A percentile compares a stretch with the other conserved stretches of the same genome.
Conservation (phyloP, 2,797 vertebrate genomes). For the Tokudaia tokunoshimensis region DNA sequence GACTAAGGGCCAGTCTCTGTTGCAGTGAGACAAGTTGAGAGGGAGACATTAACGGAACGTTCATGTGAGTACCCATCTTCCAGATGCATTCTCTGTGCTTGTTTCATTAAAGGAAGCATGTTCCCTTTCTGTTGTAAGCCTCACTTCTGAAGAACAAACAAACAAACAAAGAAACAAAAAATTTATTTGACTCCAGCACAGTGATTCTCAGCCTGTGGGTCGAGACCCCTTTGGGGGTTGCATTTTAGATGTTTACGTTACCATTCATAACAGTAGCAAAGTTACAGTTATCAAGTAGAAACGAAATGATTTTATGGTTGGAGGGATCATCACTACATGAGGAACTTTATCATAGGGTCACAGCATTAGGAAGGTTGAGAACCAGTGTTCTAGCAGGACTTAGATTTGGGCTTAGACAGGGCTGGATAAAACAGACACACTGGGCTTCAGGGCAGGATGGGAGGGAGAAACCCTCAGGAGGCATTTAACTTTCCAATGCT, state of each 20-base stretch:
- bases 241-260: not conserved
- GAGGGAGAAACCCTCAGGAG: not conserved
- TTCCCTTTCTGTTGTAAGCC: not conserved
- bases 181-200: not conserved
- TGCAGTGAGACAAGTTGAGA: not conserved
- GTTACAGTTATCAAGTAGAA: not conserved
- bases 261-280: not conserved
- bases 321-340: too few species aligned
- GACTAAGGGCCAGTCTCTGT: not conserved
- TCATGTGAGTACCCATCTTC: too few species aligned
- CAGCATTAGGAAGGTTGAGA: not conserved
- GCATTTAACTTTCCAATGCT: not conserved
- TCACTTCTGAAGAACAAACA: not conserved
- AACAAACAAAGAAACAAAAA: not conserved
- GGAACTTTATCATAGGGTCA: not conserved
- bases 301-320: not conserved
- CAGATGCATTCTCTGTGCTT: not conserved
- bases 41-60: not conserved
- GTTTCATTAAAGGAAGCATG: not conserved
- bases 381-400: not conserved
- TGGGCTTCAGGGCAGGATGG: not conserved
- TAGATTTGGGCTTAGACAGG: not conserved
- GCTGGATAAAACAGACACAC: not conserved
- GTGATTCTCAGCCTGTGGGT: not conserved
- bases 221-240: fast-evolving